Base-by-base conservation (phyloP, 2,113 vertebrate genomes). In the Nibea coibor region DNA sequence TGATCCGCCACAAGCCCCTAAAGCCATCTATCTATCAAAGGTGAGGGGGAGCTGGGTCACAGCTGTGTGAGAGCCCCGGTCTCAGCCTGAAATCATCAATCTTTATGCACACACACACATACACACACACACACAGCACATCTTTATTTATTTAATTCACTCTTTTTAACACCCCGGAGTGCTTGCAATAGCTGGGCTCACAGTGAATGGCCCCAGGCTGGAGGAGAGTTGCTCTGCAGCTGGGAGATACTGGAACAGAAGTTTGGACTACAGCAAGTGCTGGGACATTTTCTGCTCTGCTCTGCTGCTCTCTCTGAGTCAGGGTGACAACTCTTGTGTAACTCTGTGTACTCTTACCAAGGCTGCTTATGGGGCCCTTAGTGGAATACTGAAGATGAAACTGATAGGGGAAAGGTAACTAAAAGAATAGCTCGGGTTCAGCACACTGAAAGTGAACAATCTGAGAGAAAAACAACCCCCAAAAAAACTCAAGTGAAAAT, bases 21-120 rank as follows among this genome's bases (percentile, higher is more conserved):
- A 90, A 93, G 94, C 93, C 92, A 94, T 95, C 94, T 93, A 91
- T 95, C 94, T 95, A 95, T 94, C 91, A 95, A 75, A 87, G 84
- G 87, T 88, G 76, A 82, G 75, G 71, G 69, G 71, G 74, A 81
- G 78, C 78, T 85, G 72, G 87, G 88, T 88, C 89, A 90, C 22
- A 73, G 77, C 84, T 87, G 63, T 84, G 75, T 65, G 73, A 80
- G 82, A 86, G 67, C 77, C 81, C 58, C 51, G 62, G 78, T 78
- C 64, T 72, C 51, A 74, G 80, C 68, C 82, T 78, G 72, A 75
- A 87, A 85, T 88, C 87, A 92, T 91, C 87, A 87, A 89, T 91
- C 83, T 84, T 86, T 82, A 83, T 73, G 58, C 80, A 78, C 48
- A 69, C 76, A 78, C 19, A 54, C 71, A 63, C 56, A 53, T 31